These are phyloP conservation scores for Sturmia bella DNA, from an alignment of 2,888 invertebrate genomes.

Conservation along the genomic window DNA sequence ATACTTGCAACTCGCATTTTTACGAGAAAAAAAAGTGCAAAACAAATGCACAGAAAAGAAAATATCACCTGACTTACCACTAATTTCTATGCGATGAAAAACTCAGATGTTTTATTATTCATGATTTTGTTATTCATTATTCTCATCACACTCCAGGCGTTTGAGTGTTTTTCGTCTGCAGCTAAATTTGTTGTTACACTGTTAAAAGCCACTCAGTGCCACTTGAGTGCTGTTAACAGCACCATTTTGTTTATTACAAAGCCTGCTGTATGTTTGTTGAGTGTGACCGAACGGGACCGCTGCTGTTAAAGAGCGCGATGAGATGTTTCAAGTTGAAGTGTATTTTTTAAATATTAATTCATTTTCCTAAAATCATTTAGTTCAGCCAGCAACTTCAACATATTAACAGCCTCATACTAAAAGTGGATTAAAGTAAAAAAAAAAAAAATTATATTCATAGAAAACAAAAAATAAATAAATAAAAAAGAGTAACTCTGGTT, in stretches of 20 bases:
- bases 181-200: too few species aligned
- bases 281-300: neutral
- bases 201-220: slow-evolving; percentile 12
- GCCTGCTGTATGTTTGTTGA: slow-evolving; percentile 12
- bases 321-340: slow-evolving; percentile 18
- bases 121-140: neutral
- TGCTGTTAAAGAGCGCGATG: slow-evolving; percentile 31
- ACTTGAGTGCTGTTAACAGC: slow-evolving; percentile 24
- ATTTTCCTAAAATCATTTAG: slow-evolving; percentile 78
- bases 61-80: too few species aligned
- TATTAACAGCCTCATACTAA: slow-evolving; percentile 75
- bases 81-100: too few species aligned
- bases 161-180: slow-evolving; percentile 1
- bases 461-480: slow-evolving; percentile 32
- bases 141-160: neutral
- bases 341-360: slow-evolving; percentile 80
- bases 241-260: slow-evolving; percentile 13
- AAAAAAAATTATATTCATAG: slow-evolving; percentile 28
- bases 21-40: too few species aligned
- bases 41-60: too few species aligned
- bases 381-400: slow-evolving; percentile 80
- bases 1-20: too few species aligned
- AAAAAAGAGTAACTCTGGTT: slow-evolving; percentile 52
- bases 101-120: too few species aligned
- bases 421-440: slow-evolving; percentile 39